These are phyloP conservation scores for Promerops cafer DNA, from an alignment of 2,113 vertebrate species.

Conservation along the genomic window DNA sequence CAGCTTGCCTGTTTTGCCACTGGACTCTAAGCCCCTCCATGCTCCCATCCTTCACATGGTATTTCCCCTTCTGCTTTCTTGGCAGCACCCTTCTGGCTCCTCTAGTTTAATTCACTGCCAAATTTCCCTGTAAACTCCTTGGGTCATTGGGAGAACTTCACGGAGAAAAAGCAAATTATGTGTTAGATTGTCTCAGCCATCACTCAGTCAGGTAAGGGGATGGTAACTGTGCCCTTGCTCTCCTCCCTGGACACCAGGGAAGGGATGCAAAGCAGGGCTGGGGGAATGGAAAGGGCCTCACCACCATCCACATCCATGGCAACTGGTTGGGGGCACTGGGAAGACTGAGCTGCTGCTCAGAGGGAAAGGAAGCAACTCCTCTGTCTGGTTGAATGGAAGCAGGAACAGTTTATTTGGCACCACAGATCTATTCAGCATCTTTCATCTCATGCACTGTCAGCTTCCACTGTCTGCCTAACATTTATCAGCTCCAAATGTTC, in stretches of 20 bases:
- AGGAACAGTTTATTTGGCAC: not conserved
- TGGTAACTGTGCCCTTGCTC: not conserved
- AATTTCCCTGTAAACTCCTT: not conserved
- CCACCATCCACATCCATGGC: not conserved
- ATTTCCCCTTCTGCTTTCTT: not conserved
- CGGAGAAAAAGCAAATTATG: not conserved
- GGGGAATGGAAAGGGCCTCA: not conserved
- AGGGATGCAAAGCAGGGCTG: not conserved
- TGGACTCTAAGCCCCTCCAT: not conserved
- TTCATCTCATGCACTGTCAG: not conserved
- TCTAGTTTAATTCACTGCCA: not conserved
- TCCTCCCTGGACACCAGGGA: not conserved
- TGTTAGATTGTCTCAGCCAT: not conserved
- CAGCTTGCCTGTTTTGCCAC: not conserved
- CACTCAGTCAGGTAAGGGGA: not conserved
- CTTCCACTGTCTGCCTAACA: not conserved
- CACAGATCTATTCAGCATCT: not conserved
- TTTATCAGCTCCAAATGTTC: not conserved
- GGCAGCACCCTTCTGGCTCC: not conserved
- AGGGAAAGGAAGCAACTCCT: not conserved
- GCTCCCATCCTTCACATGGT: not conserved
- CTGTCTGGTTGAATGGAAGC: not conserved
- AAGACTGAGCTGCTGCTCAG: not conserved
- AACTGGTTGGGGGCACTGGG: not conserved
- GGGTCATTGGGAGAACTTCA: not conserved